Conservation (phyloP, 2,113 vertebrate genomes). For the Smithornis capensis region DNA sequence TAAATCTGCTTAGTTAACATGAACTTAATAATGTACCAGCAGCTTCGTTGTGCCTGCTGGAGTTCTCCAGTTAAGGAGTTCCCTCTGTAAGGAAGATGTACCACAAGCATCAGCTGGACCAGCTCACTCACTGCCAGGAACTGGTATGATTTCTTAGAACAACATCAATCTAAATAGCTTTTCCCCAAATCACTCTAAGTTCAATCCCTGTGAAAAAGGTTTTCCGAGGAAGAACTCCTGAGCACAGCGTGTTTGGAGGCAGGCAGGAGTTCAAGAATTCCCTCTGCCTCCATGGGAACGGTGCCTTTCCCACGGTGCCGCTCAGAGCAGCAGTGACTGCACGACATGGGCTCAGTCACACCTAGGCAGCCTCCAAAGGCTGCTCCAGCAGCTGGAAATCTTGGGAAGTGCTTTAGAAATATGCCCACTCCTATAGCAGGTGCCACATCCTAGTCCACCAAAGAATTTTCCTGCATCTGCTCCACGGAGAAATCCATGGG, state of each 20-base stretch:
- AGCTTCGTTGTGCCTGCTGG: not conserved
- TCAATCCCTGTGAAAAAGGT: not conserved
- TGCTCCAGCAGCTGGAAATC: conserved; percentile 6
- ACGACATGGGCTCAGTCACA: not conserved
- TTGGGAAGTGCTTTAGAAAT: not conserved
- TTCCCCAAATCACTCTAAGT: not conserved
- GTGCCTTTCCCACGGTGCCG: not conserved
- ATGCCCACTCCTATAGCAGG: not conserved
- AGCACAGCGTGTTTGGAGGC: not conserved
- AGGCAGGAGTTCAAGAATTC: not conserved
- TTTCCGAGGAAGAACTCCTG: not conserved
- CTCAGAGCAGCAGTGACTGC: not conserved
- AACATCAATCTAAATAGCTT: fast-evolving
- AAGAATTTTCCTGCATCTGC: not conserved
- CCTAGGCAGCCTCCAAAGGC: not conserved
- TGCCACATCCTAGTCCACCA: not conserved
- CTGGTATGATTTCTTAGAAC: not conserved
- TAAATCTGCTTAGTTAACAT: not conserved
- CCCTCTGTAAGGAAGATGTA: not conserved
- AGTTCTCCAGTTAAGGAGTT: not conserved
- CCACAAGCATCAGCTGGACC: not conserved
- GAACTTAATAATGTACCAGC: not conserved
- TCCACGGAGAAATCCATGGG: not conserved
- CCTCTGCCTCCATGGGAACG: not conserved
- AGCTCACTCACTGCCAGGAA: not conserved